These are phyloP conservation scores for Ecdyonurus torrentis DNA, from an alignment of 2,888 invertebrate species.

Conservation along the genomic window DNA sequence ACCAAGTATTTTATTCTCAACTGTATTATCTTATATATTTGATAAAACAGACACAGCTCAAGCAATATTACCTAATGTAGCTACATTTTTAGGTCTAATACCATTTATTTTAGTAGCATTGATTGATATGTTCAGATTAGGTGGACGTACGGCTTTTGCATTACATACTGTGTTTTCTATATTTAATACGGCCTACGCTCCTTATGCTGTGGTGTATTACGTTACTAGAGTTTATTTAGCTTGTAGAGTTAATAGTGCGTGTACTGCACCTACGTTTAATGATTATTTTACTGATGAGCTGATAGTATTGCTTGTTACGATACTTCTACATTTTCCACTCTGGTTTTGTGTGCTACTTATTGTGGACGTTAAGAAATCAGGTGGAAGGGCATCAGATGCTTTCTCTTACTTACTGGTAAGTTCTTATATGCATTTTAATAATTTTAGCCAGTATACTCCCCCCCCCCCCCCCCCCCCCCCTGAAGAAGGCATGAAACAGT, in stretches of 20 bases:
- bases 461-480: no score
- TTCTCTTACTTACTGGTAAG: slow-evolving; percentile 20
- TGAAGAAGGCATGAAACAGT: no score
- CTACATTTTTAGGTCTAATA: slow-evolving; percentile 54
- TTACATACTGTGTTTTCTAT: slow-evolving; percentile 57
- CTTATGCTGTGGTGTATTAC: slow-evolving; percentile 67
- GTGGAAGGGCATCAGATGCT: slow-evolving; percentile 36
- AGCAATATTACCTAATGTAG: slow-evolving; percentile 58
- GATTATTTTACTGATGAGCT: slow-evolving; percentile 57
- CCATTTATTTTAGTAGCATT: slow-evolving; percentile 56
- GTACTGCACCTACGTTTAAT: slow-evolving; percentile 42
- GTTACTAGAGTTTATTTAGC: slow-evolving; percentile 58
- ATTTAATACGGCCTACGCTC: slow-evolving; percentile 62
- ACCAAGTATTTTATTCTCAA: slow-evolving; percentile 55
- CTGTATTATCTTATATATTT: slow-evolving; percentile 62
- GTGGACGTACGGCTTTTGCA: slow-evolving; percentile 40
- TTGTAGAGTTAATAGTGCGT: slow-evolving; percentile 50
- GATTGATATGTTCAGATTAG: slow-evolving; percentile 52
- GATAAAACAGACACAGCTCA: slow-evolving; percentile 70
- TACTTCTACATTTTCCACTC: slow-evolving; percentile 48
- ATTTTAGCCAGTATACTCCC: no score
- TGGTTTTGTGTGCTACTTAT: slow-evolving; percentile 44
- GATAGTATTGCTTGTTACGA: slow-evolving; percentile 40
- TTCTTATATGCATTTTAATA: slow-evolving; percentile 1
- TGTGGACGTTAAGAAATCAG: slow-evolving; percentile 50